Percentiles rank a stretch among this genome's conserved stretches.
These are phyloP conservation scores for Argopecten irradians DNA, from an alignment of 1,140 invertebrate species.

Conservation along the genomic window DNA sequence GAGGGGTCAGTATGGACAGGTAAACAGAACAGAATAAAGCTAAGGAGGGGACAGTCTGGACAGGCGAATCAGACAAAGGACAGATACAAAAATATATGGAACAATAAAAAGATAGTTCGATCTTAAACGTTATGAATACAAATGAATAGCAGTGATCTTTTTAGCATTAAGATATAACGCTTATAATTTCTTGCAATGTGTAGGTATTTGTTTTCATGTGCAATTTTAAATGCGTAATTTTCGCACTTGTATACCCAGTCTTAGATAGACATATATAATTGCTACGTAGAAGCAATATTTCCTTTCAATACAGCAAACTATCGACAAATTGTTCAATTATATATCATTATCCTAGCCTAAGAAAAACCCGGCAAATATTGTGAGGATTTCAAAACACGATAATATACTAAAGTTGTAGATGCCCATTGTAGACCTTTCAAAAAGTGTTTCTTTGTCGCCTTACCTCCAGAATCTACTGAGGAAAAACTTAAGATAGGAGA, in stretches of 20 bases:
- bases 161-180: not conserved
- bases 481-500: constrained; percentile 54
- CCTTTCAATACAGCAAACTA: not conserved
- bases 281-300: not conserved
- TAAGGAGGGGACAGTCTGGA: not conserved
- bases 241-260: no score
- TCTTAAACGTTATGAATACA: not conserved
- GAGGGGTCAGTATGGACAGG: no score
- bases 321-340: not conserved
- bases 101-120: not conserved
- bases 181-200: not conserved
- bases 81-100: no score
- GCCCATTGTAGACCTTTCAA: not conserved
- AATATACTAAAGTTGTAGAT: no score
- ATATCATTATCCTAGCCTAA: not conserved
- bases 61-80: not conserved
- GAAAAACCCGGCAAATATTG: not conserved
- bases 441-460: not conserved
- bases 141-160: not conserved
- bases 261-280: no score
- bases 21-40: not conserved
- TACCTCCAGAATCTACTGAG: constrained; percentile 58
- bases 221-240: no score
- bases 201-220: no score
- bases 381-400: not conserved